These are phyloP conservation scores for Tympanuchus pallidicinctus DNA, from an alignment of 2,113 vertebrate genomes.

Conservation along the genomic window DNA sequence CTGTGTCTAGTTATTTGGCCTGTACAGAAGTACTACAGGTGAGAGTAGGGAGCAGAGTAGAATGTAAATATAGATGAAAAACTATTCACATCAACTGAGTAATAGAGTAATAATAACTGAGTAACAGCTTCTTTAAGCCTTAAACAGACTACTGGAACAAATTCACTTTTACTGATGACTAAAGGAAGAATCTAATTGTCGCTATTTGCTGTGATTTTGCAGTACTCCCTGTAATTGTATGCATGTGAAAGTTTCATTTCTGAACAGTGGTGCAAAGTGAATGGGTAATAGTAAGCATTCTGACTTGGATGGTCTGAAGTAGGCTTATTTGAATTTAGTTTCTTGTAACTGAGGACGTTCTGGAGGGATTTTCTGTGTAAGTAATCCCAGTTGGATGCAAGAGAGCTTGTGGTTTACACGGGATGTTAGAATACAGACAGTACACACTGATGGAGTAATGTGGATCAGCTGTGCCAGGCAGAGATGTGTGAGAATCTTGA, in stretches of 20 bases:
- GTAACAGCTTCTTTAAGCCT: not conserved
- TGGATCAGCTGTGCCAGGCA: slow-evolving; percentile 72
- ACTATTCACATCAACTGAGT: not conserved
- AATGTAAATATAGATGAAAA: not conserved
- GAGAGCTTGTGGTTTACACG: not conserved
- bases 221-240: not conserved
- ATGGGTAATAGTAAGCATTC: not conserved
- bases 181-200: not conserved
- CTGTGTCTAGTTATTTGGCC: not conserved
- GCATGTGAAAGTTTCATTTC: not conserved
- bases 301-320: not conserved
- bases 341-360: not conserved
- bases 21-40: not conserved
- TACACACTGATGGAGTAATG: not conserved
- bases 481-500: slow-evolving; percentile 40
- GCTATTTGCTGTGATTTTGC: not conserved
- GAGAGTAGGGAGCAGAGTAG: not conserved
- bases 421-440: not conserved
- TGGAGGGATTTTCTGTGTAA: not conserved
- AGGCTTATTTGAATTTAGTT: not conserved
- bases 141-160: not conserved
- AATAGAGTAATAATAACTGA: not conserved
- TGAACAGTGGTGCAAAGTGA: not conserved
- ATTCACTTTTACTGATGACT: not conserved
- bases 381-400: not conserved